Conservation (phyloP, 2,113 vertebrate species). For the Leptobrachium leishanense region DNA sequence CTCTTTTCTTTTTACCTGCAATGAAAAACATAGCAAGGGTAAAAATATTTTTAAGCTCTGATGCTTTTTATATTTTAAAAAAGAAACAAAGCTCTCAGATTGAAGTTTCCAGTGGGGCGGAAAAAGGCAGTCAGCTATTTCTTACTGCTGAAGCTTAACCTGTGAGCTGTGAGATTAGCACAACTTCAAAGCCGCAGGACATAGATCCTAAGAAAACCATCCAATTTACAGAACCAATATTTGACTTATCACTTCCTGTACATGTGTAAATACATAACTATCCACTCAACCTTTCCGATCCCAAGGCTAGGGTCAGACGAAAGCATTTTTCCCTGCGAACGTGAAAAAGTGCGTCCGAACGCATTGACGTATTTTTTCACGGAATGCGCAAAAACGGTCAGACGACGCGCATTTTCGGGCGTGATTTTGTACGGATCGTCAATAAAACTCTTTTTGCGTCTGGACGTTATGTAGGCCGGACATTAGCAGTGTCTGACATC, state of each 20-base stretch:
- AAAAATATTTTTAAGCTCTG: background rate
- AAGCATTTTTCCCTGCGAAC: too few species aligned
- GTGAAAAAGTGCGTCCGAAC: too few species aligned
- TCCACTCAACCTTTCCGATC: background rate
- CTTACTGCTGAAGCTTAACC: slow-evolving; percentile 20
- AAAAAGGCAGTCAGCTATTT: background rate
- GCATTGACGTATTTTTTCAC: too few species aligned
- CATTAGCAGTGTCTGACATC: background rate
- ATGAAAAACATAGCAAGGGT: background rate
- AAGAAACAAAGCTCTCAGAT: background rate
- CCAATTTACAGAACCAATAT: slow-evolving; percentile 36
- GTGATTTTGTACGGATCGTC: too few species aligned
- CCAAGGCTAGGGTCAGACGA: too few species aligned
- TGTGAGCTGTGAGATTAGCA: slow-evolving; percentile 36
- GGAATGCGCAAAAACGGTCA: too few species aligned
- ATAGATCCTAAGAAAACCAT: slow-evolving; percentile 22
- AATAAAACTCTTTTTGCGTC: too few species aligned
- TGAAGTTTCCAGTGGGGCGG: background rate
- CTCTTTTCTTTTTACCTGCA: too few species aligned
- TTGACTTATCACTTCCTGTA: slow-evolving; percentile 12
- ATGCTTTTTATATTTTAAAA: background rate
- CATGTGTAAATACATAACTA: slow-evolving; percentile 17
- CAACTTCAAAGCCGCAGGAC: slow-evolving; percentile 29
- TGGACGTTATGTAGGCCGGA: too few species aligned
- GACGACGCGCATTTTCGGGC: too few species aligned